These are phyloP conservation scores for Procambarus clarkii DNA, from an alignment of 1,140 invertebrate genomes.

Conservation along the genomic window DNA sequence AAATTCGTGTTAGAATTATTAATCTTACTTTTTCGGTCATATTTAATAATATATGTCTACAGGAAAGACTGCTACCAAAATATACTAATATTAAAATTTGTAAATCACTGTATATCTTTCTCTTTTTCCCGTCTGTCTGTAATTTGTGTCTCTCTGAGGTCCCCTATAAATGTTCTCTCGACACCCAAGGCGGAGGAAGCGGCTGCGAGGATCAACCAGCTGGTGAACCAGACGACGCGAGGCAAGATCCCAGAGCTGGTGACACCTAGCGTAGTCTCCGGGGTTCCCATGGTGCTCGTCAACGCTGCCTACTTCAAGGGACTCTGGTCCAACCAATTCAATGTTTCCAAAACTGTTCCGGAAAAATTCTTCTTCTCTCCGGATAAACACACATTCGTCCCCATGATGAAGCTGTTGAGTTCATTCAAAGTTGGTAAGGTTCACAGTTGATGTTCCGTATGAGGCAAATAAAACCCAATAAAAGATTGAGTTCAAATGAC, in stretches of 20 bases:
- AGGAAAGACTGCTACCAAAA: no score
- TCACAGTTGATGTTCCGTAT: neutral
- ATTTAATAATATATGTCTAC: no score
- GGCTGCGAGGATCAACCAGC: neutral
- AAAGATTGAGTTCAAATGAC: no score
- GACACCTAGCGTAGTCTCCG: conserved; percentile 75
- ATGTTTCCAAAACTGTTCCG: conserved; percentile 77
- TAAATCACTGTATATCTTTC: no score
- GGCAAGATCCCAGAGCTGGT: conserved; percentile 65
- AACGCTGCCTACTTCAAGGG: conserved; percentile 93
- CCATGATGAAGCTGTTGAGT: neutral
- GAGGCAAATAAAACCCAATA: no score
- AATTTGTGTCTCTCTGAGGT: no score
- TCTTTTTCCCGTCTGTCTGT: no score
- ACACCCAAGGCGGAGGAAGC: neutral
- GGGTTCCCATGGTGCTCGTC: conserved; percentile 81
- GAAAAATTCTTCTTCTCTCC: conserved; percentile 4
- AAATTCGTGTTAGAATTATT: no score
- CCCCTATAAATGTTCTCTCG: no score
- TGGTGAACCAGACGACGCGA: conserved; percentile 15
- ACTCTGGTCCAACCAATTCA: conserved; percentile 84
- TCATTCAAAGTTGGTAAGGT: conserved; percentile 4
- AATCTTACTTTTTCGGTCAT: no score
- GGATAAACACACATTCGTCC: neutral
- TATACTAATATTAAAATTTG: no score